Evolutionary conservation across 2,113 vertebrate species (phyloP).

Genomic region (Terrapene triunguis): DNA sequence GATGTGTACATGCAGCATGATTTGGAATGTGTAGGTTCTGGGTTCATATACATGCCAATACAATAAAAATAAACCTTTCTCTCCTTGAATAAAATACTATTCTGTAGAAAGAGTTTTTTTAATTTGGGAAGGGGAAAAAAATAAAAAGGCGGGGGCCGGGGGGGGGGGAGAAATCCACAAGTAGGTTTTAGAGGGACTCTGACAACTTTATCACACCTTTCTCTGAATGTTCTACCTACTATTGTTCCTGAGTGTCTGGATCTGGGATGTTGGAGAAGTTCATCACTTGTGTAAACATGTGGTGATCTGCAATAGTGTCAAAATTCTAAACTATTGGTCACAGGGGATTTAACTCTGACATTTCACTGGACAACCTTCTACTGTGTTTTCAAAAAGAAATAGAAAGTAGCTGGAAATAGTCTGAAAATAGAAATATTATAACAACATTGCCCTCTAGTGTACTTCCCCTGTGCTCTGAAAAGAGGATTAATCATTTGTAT

Average conservation of each 20-base stretch:
- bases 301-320: background rate
- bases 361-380: conserved; percentile 50
- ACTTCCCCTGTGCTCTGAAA: background rate
- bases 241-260: background rate
- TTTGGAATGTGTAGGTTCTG: background rate
- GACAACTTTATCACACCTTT: background rate
- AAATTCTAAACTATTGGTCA: background rate
- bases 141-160: background rate
- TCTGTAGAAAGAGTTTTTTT: background rate
- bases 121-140: background rate
- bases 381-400: conserved; percentile 31
- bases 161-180: background rate
- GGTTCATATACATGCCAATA: background rate
- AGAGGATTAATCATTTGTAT: background rate
- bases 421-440: too few relatives aligned
- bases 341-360: background rate
- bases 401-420: conserved; percentile 1
- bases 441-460: conserved; percentile 68
- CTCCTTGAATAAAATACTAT: background rate
- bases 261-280: background rate
- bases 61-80: background rate
- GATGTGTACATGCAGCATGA: background rate
- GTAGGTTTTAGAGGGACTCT: background rate
- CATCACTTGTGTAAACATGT: background rate
- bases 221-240: background rate